Evolutionary conservation across 2,113 vertebrate species (phyloP).

Genomic region (Helogale parvula): DNA sequence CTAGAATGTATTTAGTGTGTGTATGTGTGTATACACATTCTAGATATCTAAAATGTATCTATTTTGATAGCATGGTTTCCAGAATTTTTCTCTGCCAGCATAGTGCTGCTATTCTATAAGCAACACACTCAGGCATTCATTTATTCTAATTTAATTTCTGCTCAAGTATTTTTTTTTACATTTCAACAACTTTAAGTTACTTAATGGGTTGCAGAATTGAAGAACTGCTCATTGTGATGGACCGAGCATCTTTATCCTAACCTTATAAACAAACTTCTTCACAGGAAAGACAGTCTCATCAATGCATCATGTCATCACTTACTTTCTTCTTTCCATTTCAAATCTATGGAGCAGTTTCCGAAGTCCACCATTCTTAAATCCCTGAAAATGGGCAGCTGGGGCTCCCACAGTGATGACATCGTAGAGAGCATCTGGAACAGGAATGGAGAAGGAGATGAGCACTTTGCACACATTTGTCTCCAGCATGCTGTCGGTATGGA

Average conservation of each 20-base stretch:
- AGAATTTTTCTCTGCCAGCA: neutral
- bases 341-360: slow-evolving; percentile 94
- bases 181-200: neutral
- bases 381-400: slow-evolving; percentile 96
- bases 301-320: slow-evolving; percentile 71
- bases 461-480: neutral
- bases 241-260: neutral
- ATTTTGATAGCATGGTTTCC: neutral
- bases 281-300: neutral
- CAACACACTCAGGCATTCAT: neutral
- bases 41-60: neutral
- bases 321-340: slow-evolving; percentile 97
- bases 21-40: no score
- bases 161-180: neutral
- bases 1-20: no score
- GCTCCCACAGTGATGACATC: slow-evolving; percentile 97
- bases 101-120: neutral
- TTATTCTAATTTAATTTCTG: slow-evolving; percentile 23
- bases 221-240: neutral
- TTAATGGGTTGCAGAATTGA: neutral
- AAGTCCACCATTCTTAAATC: slow-evolving; percentile 97
- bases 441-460: slow-evolving; percentile 67
- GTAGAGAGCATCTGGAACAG: slow-evolving; percentile 92
- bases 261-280: neutral
- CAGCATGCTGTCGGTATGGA: neutral